Base-by-base conservation (phyloP, 2,888 invertebrate species). In the Dicyrtomina minuta region DNA sequence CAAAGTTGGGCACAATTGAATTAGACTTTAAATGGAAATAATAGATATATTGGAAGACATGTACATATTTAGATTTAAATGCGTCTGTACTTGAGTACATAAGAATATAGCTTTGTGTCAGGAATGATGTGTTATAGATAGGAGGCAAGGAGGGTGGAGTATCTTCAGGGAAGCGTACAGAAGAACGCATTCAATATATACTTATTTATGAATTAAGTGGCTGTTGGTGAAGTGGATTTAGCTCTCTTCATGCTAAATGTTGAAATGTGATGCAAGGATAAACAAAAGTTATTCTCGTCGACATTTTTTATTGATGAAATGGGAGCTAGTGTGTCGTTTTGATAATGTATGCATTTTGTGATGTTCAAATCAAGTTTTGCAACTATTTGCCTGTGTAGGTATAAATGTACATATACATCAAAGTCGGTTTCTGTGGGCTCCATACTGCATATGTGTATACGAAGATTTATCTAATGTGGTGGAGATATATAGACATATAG, bases 201-300 rank as follows among this genome's bases (percentile, higher is more conserved):
- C 8, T 33, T 33, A 33, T 33, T 33, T 33, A 33, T 33, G 33
- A 33, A 33, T 33, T 5, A 33, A 33, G 33, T 33, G 33, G 33
- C 33, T 5, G 33, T 33, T 55, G 55, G 55, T n/a, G 55, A 15
- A 15, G n/a, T 24, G 20, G 55, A 2, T 55, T 26, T 26, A 55
- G 24, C 27, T 55, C 12, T 22, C 1, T 27, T 49, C 15, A 44
- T 49, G 49, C 27, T 49, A 24, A 46, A 22, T 49, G 62, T 51
- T 51, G 49, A 20, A 33, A 17, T 22, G 46, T n/a, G 64, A 51
- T 20, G 33, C 33, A 51, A 64, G 64, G 33, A 64, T 64, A 66
- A 58, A 66, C 56, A 66, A 56, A 66, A 66, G 66, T 66, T 66
- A 66, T 66, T 66, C 66, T 66, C 33, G 66, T 66, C 62, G 26